Base-by-base conservation (phyloP, 2,888 invertebrate species). In the Caradrina clavipalpis region DNA sequence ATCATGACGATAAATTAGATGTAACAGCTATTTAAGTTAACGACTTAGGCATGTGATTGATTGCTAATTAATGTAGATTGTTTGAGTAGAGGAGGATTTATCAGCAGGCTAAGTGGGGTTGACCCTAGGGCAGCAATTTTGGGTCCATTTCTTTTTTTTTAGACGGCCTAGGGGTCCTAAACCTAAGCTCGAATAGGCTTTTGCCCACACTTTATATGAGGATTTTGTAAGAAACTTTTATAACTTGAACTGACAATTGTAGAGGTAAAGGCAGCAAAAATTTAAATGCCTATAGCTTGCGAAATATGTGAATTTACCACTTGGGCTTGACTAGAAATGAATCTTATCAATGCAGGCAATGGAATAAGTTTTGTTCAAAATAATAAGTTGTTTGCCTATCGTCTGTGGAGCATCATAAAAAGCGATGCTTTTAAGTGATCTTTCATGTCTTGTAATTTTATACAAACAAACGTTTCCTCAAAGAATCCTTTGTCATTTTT, bases 1-100 rank as follows among this genome's bases (percentile, higher is more conserved):
- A 62, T 59, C 47, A 73, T 56, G 58, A 51, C 17, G 56, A 42
- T 67, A 39, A 68, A 68, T 67, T 55, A 19, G 19, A 51, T 61
- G 45, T 56, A 68, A 59, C 42, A 59, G 31, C 54, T 75, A 54
- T 65, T 71, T 55, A 35, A 61, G n/a, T 51, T 61, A 47, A 63
- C 15, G 22, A 55, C 10, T 50, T 35, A 15, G 6, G 19, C 15
- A 21, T 53, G 35, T 76, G 47, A 61, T 68, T 63, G 47, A 59
- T 63, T 35, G 61, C n/a, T 47, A n/a, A 73, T 56, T 21, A 51
- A 60, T 50, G 17, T 21, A 1, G 45, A 11, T 45, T 45, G 11
- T 45, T 45, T 45, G 17, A 35, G 8, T 35, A 1, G 35, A 8
- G 35, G 35, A 8, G 35, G 35, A 26, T 26, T 26, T 26, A 26